Base-by-base conservation (phyloP, 2,888 invertebrate species). In the Dolichomitus sp. region DNA sequence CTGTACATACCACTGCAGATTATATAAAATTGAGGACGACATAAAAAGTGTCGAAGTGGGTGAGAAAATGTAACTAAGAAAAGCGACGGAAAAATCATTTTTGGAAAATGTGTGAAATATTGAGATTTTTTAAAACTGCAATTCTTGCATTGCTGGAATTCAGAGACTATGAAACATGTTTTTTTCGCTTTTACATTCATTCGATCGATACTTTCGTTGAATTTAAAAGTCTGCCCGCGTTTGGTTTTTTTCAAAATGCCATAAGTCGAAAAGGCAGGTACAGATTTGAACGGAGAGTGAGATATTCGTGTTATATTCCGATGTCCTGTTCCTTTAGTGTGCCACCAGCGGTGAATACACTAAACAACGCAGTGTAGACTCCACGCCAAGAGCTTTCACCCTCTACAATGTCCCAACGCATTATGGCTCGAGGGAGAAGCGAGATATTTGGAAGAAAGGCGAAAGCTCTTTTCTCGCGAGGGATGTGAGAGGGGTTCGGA, bases 401-500 rank as follows among this genome's bases (percentile, higher is more conserved):
- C 50, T 52, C 50, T 11, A 52, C 50, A 11, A 52, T 52, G 50
- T 52, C 50, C 23, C 12, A 3, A 19, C 50, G 50, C 17, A 17
- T 17, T 19, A 17, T 50, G 19, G 11, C 19, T 19, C 11, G 50
- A 52, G 50, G 50, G 50, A 7, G 19, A 23, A 19, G 23, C 50
- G 50, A 50, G 17, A 50, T 50, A 50, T 17, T 14, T 19, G 23
- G 19, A 19, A 52, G 50, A 2, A 7, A 19, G 7, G 17, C 19
- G 30, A 61, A 59, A 48, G 59, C 66, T 73, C 37, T 52, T 74
- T 45, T 19, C 61, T 42, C 19, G 5, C 27, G 12, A 37, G 61
- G 40, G 40, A 61, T 27, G 63, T 37, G 19, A 12, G 59, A 66
- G 40, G 50, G 11, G 42, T 23, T 30, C 30, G 14, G 6, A 19